Base-by-base conservation (phyloP, 2,888 invertebrate species). In the Ametastegia equiseti region DNA sequence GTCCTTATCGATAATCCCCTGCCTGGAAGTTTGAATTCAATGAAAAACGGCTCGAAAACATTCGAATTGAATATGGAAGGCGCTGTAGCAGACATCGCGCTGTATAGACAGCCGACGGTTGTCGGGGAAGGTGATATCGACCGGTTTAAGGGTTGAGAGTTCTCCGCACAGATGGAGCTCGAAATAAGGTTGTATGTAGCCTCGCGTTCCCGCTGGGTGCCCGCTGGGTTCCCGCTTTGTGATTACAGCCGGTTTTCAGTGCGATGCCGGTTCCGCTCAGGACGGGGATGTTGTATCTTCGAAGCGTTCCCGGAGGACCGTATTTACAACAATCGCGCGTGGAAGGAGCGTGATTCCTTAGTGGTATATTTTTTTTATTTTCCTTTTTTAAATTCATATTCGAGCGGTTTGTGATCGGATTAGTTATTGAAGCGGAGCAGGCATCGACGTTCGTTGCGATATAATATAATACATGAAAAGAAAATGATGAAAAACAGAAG, bases 201-300 rank as follows among this genome's bases (percentile, higher is more conserved):
- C 36, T 36, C 39, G 42, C 71, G 9, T 54, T 54, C n/a, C n/a
- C n/a, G n/a, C n/a, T n/a, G n/a, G n/a, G n/a, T n/a, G n/a, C n/a
- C n/a, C n/a, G n/a, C n/a, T n/a, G 39, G 54, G 77, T 81, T 81
- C 81, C 81, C 81, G 81, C 81, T 81, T 65, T 73, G 81, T 81
- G 81, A 81, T 81, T 75, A 75, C 79, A 83, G 84, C 84, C 86
- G 84, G 85, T 86, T 88, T 86, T 87, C 88, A 88, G 88, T 85
- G 81, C 84, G 85, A 84, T 86, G 88, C 86, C 88, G 88, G 87
- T 88, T 86, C 82, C 83, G 86, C 84, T 83, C 81, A 84, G 84
- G 87, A 86, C 85, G 86, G 88, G 86, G 87, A 84, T 86, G n/a
- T n/a, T n/a, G 86, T 83, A 83, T 83, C 81, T 84, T 83, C 83